These are phyloP conservation scores for Pasiphila rectangulata DNA, from an alignment of 2,888 invertebrate genomes.

Conservation along the genomic window DNA sequence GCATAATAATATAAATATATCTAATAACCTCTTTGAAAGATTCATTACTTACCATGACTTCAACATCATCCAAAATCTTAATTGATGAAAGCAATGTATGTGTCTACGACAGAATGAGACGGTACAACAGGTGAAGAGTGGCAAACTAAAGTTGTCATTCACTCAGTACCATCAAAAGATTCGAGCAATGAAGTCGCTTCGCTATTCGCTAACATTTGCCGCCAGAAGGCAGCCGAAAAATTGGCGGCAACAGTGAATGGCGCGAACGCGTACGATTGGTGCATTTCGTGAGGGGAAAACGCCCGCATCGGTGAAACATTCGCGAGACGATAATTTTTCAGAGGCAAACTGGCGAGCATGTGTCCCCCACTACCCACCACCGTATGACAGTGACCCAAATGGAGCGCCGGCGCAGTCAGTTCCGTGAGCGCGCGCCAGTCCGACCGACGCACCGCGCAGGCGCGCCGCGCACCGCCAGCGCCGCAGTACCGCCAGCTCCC, in stretches of 20 bases:
- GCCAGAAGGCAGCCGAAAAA: slow-evolving; percentile 45
- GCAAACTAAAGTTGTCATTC: slow-evolving; percentile 30
- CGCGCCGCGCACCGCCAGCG: slow-evolving; percentile 12
- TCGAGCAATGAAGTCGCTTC: slow-evolving; percentile 37
- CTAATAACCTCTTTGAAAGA: too few relatives aligned
- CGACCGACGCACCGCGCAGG: slow-evolving; percentile 43
- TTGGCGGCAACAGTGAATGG: slow-evolving; percentile 47
- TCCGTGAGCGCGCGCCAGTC: slow-evolving; percentile 69
- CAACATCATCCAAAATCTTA: slow-evolving; percentile 16
- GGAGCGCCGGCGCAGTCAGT: slow-evolving; percentile 77
- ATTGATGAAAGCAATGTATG: slow-evolving; percentile 24
- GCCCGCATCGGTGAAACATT: slow-evolving; percentile 72
- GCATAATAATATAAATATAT: too few relatives aligned
- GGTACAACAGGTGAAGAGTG: slow-evolving; percentile 28
- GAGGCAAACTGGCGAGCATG: slow-evolving; percentile 65
- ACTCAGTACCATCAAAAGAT: slow-evolving; percentile 41
- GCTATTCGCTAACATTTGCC: slow-evolving; percentile 19
- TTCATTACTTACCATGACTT: background rate
- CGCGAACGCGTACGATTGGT: slow-evolving; percentile 56
- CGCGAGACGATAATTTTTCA: slow-evolving; percentile 76
- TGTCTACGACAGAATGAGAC: slow-evolving; percentile 32
- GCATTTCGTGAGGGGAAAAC: slow-evolving; percentile 64
- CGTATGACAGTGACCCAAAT: slow-evolving; percentile 79
- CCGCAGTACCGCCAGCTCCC: slow-evolving; percentile 23
- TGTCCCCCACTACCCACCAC: slow-evolving; percentile 75